Evolutionary conservation across 2,888 invertebrate genomes (phyloP).

Genomic region (Agrochola lychnidis): DNA sequence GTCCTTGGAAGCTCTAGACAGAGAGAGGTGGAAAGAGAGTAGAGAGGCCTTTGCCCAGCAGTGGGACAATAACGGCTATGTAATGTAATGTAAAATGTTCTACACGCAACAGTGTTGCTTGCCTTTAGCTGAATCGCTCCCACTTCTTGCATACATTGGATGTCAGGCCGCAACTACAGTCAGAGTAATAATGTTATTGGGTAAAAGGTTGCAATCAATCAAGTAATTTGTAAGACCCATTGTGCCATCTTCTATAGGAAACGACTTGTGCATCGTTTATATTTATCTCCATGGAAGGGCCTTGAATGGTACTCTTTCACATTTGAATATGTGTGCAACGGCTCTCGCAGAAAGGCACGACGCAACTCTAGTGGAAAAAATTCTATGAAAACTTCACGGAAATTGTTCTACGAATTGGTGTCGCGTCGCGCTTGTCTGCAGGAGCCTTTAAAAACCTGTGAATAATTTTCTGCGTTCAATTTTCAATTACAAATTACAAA

Average conservation of each 20-base stretch:
- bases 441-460: background rate
- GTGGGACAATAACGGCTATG: no score
- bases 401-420: no score
- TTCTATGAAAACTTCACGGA: no score
- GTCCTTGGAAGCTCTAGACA: no score
- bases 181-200: conserved; percentile 12
- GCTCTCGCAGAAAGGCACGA: no score
- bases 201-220: conserved; percentile 54
- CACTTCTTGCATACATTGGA: conserved; percentile 3
- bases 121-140: conserved; percentile 15
- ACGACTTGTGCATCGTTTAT: conserved; percentile 23
- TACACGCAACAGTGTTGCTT: conserved; percentile 29
- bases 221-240: conserved; percentile 37
- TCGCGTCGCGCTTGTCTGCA: no score
- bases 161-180: conserved; percentile 10
- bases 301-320: conserved; percentile 16
- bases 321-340: conserved; percentile 15
- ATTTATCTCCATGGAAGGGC: conserved; percentile 24
- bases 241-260: conserved; percentile 43
- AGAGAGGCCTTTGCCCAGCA: no score
- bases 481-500: conserved; percentile 58
- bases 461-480: conserved; percentile 33
- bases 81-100: no score
- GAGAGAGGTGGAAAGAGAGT: no score
- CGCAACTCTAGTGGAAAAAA: no score